A percentile compares a stretch with the other conserved stretches of the same genome.
phyloP scores from a whole-genome alignment of 2,888 invertebrate species.

The Lasioglossum zephyrum region DNA sequence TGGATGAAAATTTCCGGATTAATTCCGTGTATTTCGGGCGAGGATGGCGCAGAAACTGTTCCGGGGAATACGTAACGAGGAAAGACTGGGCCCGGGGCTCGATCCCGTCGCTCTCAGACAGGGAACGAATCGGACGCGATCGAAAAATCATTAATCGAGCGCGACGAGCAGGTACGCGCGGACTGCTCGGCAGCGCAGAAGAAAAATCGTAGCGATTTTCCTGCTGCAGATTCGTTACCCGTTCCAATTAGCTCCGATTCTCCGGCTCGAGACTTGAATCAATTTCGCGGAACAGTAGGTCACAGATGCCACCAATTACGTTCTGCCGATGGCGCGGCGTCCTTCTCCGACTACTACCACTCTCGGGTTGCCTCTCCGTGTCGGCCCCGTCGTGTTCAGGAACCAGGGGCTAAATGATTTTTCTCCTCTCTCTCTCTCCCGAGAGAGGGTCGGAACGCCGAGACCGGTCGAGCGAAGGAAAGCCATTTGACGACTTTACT shows the following conservation, averaged over 20 bases:
- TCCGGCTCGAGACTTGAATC: slow-evolving; percentile 74
- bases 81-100: slow-evolving; percentile 3
- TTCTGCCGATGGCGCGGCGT: slow-evolving; percentile 72
- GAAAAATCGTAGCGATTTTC: slow-evolving; percentile 68
- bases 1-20: not conserved
- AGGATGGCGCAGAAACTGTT: not conserved
- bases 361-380: slow-evolving; percentile 14
- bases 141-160: slow-evolving; percentile 43
- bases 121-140: slow-evolving; percentile 36
- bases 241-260: slow-evolving; percentile 74
- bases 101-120: slow-evolving; percentile 24
- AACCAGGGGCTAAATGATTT: slow-evolving; percentile 70
- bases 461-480: slow-evolving; percentile 70
- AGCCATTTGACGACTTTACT: slow-evolving; percentile 75
- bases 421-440: slow-evolving; percentile 71
- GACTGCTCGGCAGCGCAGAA: slow-evolving; percentile 36
- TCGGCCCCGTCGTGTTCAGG: slow-evolving; percentile 56
- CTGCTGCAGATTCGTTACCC: slow-evolving; percentile 68
- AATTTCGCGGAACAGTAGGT: slow-evolving; percentile 78
- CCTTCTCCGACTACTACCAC: slow-evolving; percentile 66
- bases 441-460: slow-evolving; percentile 35
- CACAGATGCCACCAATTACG: slow-evolving; percentile 80
- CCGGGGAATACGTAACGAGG: slow-evolving; percentile 14
- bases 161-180: slow-evolving; percentile 32
- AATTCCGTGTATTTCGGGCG: not conserved